Conservation (phyloP, 1,140 invertebrate species). For the Physella acuta region DNA sequence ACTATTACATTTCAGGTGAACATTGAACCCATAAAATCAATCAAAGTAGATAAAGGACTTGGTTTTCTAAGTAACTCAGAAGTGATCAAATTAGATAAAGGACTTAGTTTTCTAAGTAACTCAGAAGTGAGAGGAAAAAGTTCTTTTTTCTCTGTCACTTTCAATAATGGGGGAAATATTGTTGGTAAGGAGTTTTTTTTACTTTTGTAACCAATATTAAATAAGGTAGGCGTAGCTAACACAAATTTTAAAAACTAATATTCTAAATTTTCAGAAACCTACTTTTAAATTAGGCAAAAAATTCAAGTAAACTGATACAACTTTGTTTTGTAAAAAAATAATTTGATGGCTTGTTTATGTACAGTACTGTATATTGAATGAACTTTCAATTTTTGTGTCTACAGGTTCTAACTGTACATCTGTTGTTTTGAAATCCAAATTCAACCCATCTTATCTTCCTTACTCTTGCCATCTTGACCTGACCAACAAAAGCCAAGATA, state of each 20-base stretch:
- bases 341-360: no score
- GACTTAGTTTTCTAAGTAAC: background rate
- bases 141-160: slow-evolving; percentile 10
- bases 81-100: background rate
- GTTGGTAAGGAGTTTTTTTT: background rate
- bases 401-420: slow-evolving; percentile 44
- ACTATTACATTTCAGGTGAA: background rate
- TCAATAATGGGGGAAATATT: background rate
- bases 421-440: slow-evolving; percentile 27
- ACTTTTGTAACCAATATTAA: no score
- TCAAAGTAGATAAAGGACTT: background rate
- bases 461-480: slow-evolving; percentile 46
- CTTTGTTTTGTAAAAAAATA: no score
- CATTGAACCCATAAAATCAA: slow-evolving; percentile 6
- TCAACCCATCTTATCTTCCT: slow-evolving; percentile 35
- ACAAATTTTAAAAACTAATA: no score
- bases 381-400: slow-evolving; percentile 6
- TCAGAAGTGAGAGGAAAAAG: background rate
- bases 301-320: no score
- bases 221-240: no score
- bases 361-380: background rate
- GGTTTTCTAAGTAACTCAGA: slow-evolving; percentile 2
- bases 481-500: slow-evolving; percentile 27
- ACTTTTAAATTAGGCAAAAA: no score
- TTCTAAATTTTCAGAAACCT: no score